Evolutionary conservation across 2,113 vertebrate genomes (phyloP), one percentile per base, ranked within the genome.

Genomic region (Pelvicachromis taeniatus): DNA sequence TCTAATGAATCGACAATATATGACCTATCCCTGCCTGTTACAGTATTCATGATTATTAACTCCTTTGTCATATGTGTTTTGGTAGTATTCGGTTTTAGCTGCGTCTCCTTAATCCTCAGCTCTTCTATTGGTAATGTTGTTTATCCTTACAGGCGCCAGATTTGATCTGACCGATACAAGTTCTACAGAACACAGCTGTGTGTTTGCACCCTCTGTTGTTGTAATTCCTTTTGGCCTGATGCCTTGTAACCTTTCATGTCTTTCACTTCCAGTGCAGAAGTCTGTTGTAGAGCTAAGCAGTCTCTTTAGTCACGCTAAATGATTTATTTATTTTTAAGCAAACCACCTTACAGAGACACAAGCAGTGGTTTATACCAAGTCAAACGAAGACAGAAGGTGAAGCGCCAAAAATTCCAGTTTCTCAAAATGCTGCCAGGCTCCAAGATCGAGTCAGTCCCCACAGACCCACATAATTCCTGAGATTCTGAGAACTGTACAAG

Each of bases 331-430:
- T 81, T 7, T 7, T 6, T n/a, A 13, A 53, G 9, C 5, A 17
- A 58, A 56, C 29, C 55, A 59, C 16, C 45, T 10, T 13, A 17
- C 12, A 45, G 4, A 35, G 6, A 54, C 11, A 38, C 14, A 78
- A 78, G 23, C 6, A 50, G 45, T 12, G 0, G 29, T 50, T 50
- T 75, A 50, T 48, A 31, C 10, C 16, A 75, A 50, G 16, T 48
- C 68, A 50, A 75, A 50, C 2, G 0, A 75, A 75, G 42, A 42
- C 14, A 75, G 29, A 50, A 48, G 0, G 14, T 75, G 0, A 50
- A 75, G 45, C 29, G 42, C 26, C 68, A 75, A n/a, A 75, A 73
- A 75, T 52, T 52, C 6, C 0, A 31, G 3, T 31, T 75, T 75
- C 45, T 12, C 42, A 31, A 75, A 13, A 31, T 52, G 45, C 45